phyloP scores from a whole-genome alignment of 2,888 invertebrate species.

The Incurvaria masculella region DNA sequence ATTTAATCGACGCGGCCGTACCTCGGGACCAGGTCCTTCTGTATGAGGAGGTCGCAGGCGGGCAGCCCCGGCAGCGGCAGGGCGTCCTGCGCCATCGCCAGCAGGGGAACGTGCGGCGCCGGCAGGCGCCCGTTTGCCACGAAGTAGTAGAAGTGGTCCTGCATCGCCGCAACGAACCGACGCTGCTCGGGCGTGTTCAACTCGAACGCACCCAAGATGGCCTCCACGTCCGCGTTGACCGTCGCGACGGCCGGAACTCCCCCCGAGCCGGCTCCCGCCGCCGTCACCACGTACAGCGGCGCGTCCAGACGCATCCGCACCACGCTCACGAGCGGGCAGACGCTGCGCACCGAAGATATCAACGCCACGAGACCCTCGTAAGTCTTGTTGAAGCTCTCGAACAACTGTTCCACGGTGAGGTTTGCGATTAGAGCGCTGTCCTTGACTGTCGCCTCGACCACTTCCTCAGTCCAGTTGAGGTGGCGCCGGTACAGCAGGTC shows the following conservation, averaged over 20 bases:
- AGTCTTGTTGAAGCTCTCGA: slow-evolving; percentile 64
- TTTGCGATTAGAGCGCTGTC: slow-evolving; percentile 62
- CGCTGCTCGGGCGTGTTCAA: slow-evolving; percentile 70
- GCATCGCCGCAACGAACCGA: slow-evolving; percentile 74
- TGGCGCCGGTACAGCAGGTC: slow-evolving; percentile 58
- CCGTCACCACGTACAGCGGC: slow-evolving; percentile 72
- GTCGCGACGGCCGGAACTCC: slow-evolving; percentile 38
- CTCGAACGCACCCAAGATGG: slow-evolving; percentile 74
- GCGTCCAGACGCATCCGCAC: slow-evolving; percentile 61
- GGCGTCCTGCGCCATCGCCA: slow-evolving; percentile 70
- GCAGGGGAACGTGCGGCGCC: slow-evolving; percentile 58
- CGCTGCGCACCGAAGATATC: slow-evolving; percentile 74
- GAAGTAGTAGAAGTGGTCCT: slow-evolving; percentile 77
- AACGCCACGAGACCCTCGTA: slow-evolving; percentile 68
- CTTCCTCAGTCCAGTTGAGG: slow-evolving; percentile 62
- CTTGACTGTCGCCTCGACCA: slow-evolving; percentile 62
- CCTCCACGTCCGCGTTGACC: slow-evolving; percentile 67
- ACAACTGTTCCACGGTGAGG: slow-evolving; percentile 60
- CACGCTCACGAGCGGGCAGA: slow-evolving; percentile 72
- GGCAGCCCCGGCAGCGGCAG: slow-evolving; percentile 62
- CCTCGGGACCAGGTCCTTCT: slow-evolving; percentile 68
- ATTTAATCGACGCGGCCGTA: slow-evolving; percentile 73
- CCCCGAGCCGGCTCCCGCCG: slow-evolving; percentile 54
- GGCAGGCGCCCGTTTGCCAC: slow-evolving; percentile 72
- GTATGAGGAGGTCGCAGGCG: slow-evolving; percentile 75